Percentiles rank a stretch among this genome's conserved stretches.
Evolutionary conservation across 2,797 vertebrate genomes (phyloP).

Genomic region (Synaphobranchus kaupii): DNA sequence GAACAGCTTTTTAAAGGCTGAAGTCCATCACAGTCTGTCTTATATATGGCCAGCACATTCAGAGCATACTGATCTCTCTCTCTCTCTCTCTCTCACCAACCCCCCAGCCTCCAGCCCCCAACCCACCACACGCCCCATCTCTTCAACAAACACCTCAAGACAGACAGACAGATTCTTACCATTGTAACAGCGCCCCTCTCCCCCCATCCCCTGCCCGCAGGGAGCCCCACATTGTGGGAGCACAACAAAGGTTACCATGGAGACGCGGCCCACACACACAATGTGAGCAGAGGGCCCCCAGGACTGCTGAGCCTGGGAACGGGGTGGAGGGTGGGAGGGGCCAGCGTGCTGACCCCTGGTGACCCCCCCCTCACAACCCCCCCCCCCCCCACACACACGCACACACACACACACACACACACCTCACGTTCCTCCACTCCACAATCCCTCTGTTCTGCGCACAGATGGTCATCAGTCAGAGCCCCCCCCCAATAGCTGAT

Average conservation of each 20-base stretch:
- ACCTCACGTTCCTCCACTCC: conserved; percentile 22
- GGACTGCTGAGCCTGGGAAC: conserved; percentile 57
- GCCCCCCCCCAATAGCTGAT: neutral
- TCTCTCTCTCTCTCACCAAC: neutral
- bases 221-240: too few relatives aligned
- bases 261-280: conserved; percentile 47
- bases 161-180: conserved; percentile 12
- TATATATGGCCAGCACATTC: neutral
- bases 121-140: neutral
- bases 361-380: conserved; percentile 15
- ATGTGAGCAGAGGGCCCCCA: conserved; percentile 49
- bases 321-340: conserved; percentile 11
- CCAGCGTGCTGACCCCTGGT: neutral
- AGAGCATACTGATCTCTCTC: neutral
- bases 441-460: neutral
- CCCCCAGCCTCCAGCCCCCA: neutral
- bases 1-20: neutral
- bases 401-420: neutral
- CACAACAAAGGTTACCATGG: conserved; percentile 62
- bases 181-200: neutral
- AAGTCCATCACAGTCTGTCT: neutral
- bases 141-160: conserved; percentile 12
- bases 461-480: conserved; percentile 26
- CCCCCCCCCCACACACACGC: neutral
- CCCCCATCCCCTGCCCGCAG: conserved; percentile 5